These are phyloP conservation scores for Hippasteria phrygiana DNA, from an alignment of 53 echinoderm and acorn worm species.

Conservation along the genomic window DNA sequence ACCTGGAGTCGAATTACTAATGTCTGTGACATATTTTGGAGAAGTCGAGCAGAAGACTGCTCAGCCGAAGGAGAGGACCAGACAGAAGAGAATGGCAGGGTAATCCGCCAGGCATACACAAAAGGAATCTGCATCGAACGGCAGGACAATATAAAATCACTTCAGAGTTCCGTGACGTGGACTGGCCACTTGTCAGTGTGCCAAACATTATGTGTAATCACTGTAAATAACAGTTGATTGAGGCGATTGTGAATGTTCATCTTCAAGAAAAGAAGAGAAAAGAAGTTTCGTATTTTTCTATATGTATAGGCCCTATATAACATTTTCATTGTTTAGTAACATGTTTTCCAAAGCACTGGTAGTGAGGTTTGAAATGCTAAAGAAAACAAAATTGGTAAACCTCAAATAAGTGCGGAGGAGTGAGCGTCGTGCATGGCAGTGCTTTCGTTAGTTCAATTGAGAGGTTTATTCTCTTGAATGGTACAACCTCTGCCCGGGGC, in stretches of 20 bases:
- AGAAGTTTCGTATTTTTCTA: too few relatives aligned
- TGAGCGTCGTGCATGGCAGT: too few relatives aligned
- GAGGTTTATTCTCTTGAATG: too few relatives aligned
- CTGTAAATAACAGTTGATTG: not conserved
- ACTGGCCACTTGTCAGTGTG: conserved; percentile 21
- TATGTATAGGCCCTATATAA: not conserved
- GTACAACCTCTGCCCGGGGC: too few relatives aligned
- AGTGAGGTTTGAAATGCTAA: conserved; percentile 23
- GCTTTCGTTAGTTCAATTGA: too few relatives aligned
- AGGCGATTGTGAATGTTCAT: too few relatives aligned
- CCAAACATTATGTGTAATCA: not conserved
- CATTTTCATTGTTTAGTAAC: not conserved
- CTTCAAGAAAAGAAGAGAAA: too few relatives aligned
- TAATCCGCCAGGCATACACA: not conserved
- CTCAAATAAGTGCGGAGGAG: conserved; percentile 18
- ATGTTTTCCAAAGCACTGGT: conserved; percentile 18
- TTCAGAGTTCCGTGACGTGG: not conserved
- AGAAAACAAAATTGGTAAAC: conserved; percentile 8
- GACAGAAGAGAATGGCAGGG: not conserved
- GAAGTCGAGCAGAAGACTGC: too few relatives aligned
- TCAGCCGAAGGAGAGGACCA: not conserved
- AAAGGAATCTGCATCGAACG: conserved; percentile 13
- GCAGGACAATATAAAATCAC: not conserved
- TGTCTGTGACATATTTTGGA: too few relatives aligned
- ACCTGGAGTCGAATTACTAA: too few relatives aligned